Percentiles rank a stretch among this genome's conserved stretches.
These are phyloP conservation scores for Acrocyrtus sp. DNA, from an alignment of 2,888 invertebrate species.

Conservation along the genomic window DNA sequence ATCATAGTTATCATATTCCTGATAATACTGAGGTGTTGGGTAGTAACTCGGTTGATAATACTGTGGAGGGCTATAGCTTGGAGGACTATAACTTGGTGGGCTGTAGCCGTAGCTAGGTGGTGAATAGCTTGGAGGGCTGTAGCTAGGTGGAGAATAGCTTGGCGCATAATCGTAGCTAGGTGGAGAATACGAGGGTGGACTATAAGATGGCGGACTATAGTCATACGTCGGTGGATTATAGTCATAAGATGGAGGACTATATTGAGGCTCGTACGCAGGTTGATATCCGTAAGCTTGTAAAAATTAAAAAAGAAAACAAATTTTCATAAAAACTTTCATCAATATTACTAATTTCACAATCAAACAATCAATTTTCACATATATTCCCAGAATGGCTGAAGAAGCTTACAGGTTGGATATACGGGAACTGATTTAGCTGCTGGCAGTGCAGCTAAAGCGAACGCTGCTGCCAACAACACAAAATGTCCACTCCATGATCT, in stretches of 20 bases:
- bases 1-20: slow-evolving; percentile 58
- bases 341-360: slow-evolving; percentile 14
- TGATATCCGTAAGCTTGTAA: slow-evolving; percentile 33
- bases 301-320: slow-evolving; percentile 18
- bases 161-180: slow-evolving; percentile 14
- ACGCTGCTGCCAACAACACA: slow-evolving; percentile 42
- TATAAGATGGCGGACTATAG: slow-evolving; percentile 13
- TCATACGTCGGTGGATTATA: slow-evolving; percentile 19
- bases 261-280: slow-evolving; percentile 44
- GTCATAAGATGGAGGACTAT: slow-evolving; percentile 33
- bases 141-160: slow-evolving; percentile 19
- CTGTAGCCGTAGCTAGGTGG: slow-evolving; percentile 1
- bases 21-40: slow-evolving; percentile 50
- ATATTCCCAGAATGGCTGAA: background rate
- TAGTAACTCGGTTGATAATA: slow-evolving; percentile 33
- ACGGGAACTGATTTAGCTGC: slow-evolving; percentile 45
- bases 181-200: slow-evolving; percentile 32
- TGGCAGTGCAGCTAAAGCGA: slow-evolving; percentile 52
- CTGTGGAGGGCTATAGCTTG: slow-evolving; percentile 23
- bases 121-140: slow-evolving; percentile 27
- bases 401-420: slow-evolving; percentile 36
- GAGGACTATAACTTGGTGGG: slow-evolving; percentile 33
- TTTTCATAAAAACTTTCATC: slow-evolving; percentile 1
- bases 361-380: background rate
- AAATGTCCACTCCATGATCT: slow-evolving; percentile 15